These are phyloP conservation scores for Neocrepidodera transversa DNA, from an alignment of 2,888 invertebrate genomes.

Conservation along the genomic window DNA sequence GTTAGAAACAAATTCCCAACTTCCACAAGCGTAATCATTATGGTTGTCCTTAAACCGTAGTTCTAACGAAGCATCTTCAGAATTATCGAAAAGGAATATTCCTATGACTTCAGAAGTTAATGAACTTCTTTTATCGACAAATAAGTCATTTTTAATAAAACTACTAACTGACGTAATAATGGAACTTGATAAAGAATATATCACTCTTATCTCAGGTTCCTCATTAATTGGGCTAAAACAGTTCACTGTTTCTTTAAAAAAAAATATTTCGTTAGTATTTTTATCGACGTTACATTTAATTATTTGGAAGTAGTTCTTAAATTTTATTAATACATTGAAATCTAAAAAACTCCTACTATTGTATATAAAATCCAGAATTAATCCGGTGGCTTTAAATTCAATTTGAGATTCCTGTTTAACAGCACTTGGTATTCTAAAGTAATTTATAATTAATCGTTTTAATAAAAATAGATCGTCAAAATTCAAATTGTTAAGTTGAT, in stretches of 20 bases:
- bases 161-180: neutral
- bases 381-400: neutral
- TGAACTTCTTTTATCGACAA: neutral
- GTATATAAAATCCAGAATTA: slow-evolving; percentile 9
- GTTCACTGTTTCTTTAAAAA: neutral
- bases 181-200: neutral
- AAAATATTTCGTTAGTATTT: neutral
- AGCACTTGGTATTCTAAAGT: slow-evolving; percentile 18
- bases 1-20: neutral
- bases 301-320: slow-evolving; percentile 10
- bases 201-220: neutral
- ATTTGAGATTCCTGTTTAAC: slow-evolving; percentile 17
- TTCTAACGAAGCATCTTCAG: neutral
- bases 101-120: slow-evolving; percentile 5
- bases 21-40: slow-evolving; percentile 1
- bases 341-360: neutral
- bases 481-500: slow-evolving; percentile 15
- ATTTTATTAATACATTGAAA: neutral
- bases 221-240: neutral
- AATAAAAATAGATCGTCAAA: slow-evolving; percentile 10
- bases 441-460: slow-evolving; percentile 29
- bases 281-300: neutral
- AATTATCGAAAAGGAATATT: neutral
- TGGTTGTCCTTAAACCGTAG: neutral
- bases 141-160: slow-evolving; percentile 11